Base-by-base conservation (phyloP, 2,113 vertebrate genomes). In the Strigops habroptila region DNA sequence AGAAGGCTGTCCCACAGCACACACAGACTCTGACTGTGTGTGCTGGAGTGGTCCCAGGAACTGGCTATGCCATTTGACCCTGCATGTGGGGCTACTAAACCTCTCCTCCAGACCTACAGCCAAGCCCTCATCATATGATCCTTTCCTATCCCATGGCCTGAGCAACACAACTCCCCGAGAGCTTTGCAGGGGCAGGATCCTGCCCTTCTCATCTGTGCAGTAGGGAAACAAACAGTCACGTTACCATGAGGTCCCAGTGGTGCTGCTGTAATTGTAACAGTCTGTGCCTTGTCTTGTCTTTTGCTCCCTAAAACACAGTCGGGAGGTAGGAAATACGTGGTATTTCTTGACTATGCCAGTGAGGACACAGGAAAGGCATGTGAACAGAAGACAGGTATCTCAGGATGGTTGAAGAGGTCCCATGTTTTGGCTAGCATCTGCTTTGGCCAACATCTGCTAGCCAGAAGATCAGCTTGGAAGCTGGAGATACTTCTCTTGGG, bases 11-110 rank as follows among this genome's bases (percentile, higher is more conserved):
- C 78, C 84, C 70, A 68, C 0, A n/a, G n/a, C n/a, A n/a, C n/a
- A n/a, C n/a, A n/a, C n/a, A 0, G 48, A 48, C 25, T 75, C 57
- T 10, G 21, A 19, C 46, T 59, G 31, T 53, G 16, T 4, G 0
- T 23, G 73, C 74, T 62, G 88, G 74, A 76, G 57, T 8, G 22
- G 60, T n/a, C 51, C 51, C 75, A 81, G 74, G 37, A 53, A 23
- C 35, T 78, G 69, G 18, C n/a, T 73, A 18, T 27, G 74, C 69
- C 75, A 9, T 46, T 68, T 82, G 46, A 51, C 62, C 52, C 44
- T 12, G 1, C 9, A 4, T 16, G 21, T 35, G 33, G 48, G 43
- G 57, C 69, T 71, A 23, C 62, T 30, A 76, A 68, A 18, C 9
- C 51, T 68, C 46, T 88, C 5, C 60, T 67, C 3, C 0, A 0